Conservation (phyloP, 2,888 invertebrate species). For the Ochropleura leucogaster region DNA sequence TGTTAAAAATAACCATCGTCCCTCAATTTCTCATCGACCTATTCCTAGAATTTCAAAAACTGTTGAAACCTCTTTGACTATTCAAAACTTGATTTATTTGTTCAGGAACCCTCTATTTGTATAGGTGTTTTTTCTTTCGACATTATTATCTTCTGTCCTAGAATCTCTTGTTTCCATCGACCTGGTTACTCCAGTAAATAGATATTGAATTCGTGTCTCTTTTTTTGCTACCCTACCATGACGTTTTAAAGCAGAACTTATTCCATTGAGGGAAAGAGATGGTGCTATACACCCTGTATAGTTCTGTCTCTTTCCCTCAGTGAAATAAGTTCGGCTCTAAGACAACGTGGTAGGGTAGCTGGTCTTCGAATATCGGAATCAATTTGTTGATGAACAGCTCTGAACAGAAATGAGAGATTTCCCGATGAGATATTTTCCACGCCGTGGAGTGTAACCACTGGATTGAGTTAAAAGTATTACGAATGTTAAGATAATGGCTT, state of each 20-base stretch:
- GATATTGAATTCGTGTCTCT: conserved; percentile 23
- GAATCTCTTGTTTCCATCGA: conserved; percentile 20
- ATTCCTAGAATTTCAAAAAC: neutral
- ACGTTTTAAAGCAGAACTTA: too few species aligned
- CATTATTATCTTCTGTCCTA: conserved; percentile 1
- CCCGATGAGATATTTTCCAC: conserved; percentile 38
- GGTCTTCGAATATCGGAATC: conserved; percentile 29
- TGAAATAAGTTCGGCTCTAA: too few species aligned
- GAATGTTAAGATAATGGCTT: conserved; percentile 29
- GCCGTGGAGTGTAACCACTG: conserved; percentile 20
- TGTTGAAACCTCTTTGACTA: neutral
- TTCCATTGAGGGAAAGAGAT: too few species aligned
- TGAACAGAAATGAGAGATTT: conserved; percentile 17
- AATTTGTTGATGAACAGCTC: conserved; percentile 54
- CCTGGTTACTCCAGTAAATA: conserved; percentile 25
- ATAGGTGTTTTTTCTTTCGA: neutral
- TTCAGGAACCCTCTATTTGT: neutral
- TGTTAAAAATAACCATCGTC: neutral
- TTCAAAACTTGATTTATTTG: conserved; percentile 6
- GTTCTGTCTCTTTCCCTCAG: too few species aligned
- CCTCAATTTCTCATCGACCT: neutral
- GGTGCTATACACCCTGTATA: too few species aligned
- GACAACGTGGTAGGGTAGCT: too few species aligned
- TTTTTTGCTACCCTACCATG: too few species aligned
- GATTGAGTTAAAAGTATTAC: conserved; percentile 48